phyloP scores from a whole-genome alignment of 2,888 invertebrate species.

The Elegia similella region DNA sequence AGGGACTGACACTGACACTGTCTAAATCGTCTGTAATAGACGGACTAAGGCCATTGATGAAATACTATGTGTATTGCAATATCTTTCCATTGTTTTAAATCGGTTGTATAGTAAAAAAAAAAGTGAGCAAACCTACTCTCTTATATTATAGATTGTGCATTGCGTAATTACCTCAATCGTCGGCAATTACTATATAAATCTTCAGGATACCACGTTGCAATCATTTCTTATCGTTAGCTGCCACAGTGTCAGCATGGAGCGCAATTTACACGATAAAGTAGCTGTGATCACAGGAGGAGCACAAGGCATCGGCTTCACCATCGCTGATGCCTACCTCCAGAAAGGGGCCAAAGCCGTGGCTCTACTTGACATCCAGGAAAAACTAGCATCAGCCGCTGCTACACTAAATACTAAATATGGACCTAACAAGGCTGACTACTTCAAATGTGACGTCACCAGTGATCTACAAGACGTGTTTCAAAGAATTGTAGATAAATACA shows the following conservation, averaged over 20 bases:
- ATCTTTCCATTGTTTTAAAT: too few relatives aligned
- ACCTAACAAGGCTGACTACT: slow-evolving; percentile 61
- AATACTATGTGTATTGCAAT: too few relatives aligned
- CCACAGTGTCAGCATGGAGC: slow-evolving; percentile 3
- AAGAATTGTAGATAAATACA: slow-evolving; percentile 45
- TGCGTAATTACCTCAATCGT: too few relatives aligned
- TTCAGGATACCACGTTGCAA: neutral
- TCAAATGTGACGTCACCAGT: slow-evolving; percentile 75
- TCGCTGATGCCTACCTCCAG: slow-evolving; percentile 61
- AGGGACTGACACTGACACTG: too few relatives aligned
- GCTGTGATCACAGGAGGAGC: slow-evolving; percentile 70
- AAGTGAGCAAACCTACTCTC: too few relatives aligned
- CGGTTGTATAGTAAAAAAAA: too few relatives aligned
- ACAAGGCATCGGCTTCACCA: slow-evolving; percentile 70
- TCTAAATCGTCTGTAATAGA: too few relatives aligned
- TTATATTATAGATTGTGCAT: too few relatives aligned
- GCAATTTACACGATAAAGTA: slow-evolving; percentile 23
- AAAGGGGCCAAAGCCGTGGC: slow-evolving; percentile 52
- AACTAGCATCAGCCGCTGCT: slow-evolving; percentile 53
- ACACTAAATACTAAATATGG: slow-evolving; percentile 69
- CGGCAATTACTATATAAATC: neutral
- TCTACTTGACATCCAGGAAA: slow-evolving; percentile 48
- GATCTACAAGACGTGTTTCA: slow-evolving; percentile 64
- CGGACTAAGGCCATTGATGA: too few relatives aligned
- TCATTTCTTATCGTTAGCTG: neutral